Percentiles rank a stretch among this genome's conserved stretches.
These are phyloP conservation scores for Acanthurus tractus DNA, from an alignment of 2,797 vertebrate species.

Conservation along the genomic window DNA sequence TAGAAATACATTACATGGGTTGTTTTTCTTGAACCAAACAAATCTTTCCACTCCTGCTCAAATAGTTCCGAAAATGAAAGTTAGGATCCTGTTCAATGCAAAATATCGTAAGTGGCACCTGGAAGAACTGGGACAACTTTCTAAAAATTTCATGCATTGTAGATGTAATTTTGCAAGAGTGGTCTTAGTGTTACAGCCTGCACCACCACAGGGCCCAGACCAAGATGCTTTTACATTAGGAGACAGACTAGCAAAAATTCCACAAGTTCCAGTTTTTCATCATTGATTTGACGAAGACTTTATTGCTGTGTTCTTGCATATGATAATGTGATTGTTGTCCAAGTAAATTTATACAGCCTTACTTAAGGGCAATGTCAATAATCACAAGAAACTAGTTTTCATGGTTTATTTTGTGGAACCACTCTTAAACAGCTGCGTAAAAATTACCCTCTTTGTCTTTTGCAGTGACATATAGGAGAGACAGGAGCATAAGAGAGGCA, in stretches of 20 bases:
- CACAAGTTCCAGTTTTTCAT: not conserved
- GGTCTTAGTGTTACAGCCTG: not conserved
- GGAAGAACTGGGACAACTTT: not conserved
- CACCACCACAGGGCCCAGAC: not conserved
- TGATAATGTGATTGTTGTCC: too few relatives aligned
- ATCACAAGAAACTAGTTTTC: not conserved
- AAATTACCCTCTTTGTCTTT: slow-evolving; percentile 13
- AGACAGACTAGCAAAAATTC: not conserved
- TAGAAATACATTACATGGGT: too few relatives aligned
- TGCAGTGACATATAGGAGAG: slow-evolving; percentile 86
- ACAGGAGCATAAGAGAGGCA: slow-evolving; percentile 79
- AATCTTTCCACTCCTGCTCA: not conserved
- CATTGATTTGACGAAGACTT: not conserved
- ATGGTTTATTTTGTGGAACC: slow-evolving; percentile 1
- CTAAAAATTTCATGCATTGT: not conserved
- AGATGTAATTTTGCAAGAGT: not conserved
- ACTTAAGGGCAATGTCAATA: not conserved
- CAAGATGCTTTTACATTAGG: not conserved
- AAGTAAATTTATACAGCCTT: not conserved
- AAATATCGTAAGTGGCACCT: not conserved
- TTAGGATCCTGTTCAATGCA: too few relatives aligned
- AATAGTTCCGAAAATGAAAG: not conserved
- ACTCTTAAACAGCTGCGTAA: not conserved
- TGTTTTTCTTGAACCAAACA: not conserved
- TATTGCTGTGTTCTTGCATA: not conserved